Evolutionary conservation across 1,140 invertebrate species (phyloP), one percentile per base, ranked within the genome.

Genomic region (Eumeta japonica): DNA sequence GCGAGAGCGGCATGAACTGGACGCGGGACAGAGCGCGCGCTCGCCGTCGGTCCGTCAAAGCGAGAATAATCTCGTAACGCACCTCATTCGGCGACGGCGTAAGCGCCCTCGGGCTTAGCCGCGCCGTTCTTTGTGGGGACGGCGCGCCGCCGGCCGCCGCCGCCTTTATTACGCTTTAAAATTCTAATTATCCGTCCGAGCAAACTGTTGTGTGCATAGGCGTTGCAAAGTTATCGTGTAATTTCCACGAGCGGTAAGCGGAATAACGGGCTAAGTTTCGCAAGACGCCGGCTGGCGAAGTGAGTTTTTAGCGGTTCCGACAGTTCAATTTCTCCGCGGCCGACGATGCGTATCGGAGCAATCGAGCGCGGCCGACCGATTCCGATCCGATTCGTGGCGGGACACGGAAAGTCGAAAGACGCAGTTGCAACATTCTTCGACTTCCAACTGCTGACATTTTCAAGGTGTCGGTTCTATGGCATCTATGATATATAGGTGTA

Each of bases 21-120:
- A n/a, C n/a, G n/a, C n/a, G n/a, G n/a, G n/a, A n/a, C n/a, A 7
- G 20, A 24, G 20, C 70, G 56, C 72, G 60, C 41, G 63, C 59
- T 48, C 61, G 61, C 48, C 64, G 72, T n/a, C 45, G 40, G 39
- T 46, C 60, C 68, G 50, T 62, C 62, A 66, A 62, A 66, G 62
- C 58, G 59, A 59, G 55, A 66, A 61, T 70, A 65, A 65, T 68
- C 62, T 64, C 60, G 62, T 68, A 68, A 68, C 51, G 52, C 51
- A 46, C 49, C 46, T 48, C 51, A 53, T 48, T 55, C 61, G 51
- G 57, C 52, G 51, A 45, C 58, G 55, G 47, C 52, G 48, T 30
- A 43, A 59, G 55, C 53, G 54, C 57, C 57, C 57, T 62, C 58
- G 41, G 53, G 57, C 57, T 60, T 53, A 57, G 46, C 47, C 52